phyloP scores from a whole-genome alignment of 2,797 vertebrate genomes.

The Sebastes aleutianus region DNA sequence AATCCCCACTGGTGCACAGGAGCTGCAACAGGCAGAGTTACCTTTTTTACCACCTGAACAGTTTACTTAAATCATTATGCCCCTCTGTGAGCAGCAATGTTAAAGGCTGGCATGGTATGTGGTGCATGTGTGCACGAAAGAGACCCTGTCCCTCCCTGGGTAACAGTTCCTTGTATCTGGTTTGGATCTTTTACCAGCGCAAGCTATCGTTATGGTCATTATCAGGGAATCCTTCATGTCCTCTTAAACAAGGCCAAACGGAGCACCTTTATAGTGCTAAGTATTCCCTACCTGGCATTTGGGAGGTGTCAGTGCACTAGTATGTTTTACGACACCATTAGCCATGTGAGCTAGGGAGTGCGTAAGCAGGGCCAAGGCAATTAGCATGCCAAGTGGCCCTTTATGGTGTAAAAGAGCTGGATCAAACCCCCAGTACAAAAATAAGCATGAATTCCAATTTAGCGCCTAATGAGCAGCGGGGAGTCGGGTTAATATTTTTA shows the following conservation, averaged over 20 bases:
- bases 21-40: constrained; percentile 27
- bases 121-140: background rate
- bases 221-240: constrained; percentile 75
- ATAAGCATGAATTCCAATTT: constrained; percentile 78
- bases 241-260: constrained; percentile 77
- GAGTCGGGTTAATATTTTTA: constrained; percentile 74
- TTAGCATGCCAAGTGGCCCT: constrained; percentile 83
- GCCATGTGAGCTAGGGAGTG: constrained; percentile 75
- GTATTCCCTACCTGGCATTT: constrained; percentile 79
- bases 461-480: constrained; percentile 69
- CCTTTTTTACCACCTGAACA: constrained; percentile 58
- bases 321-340: constrained; percentile 85
- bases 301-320: constrained; percentile 72
- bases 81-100: constrained; percentile 44
- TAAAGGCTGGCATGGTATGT: constrained; percentile 35
- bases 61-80: constrained; percentile 63
- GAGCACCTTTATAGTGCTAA: constrained; percentile 73
- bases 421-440: constrained; percentile 75
- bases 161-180: constrained; percentile 44
- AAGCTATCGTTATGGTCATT: constrained; percentile 61
- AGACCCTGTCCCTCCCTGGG: constrained; percentile 19
- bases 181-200: constrained; percentile 44
- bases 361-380: constrained; percentile 79
- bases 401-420: constrained; percentile 79
- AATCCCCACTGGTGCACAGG: constrained; percentile 18